Evolutionary conservation across 1,140 invertebrate species (phyloP).

Genomic region (Planococcus citri): DNA sequence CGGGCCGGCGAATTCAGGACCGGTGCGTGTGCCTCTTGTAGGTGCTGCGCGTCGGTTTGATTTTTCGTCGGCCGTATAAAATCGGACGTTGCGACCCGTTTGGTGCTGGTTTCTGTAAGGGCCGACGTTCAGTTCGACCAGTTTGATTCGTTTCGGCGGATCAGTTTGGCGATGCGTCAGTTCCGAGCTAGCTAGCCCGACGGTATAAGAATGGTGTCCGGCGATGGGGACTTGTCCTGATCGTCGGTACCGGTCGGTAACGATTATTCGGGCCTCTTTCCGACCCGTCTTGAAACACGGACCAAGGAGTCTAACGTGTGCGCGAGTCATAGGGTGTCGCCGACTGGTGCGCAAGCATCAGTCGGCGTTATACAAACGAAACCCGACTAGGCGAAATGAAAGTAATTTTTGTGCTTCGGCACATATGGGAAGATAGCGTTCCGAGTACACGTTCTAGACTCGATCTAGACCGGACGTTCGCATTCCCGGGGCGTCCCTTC

Average conservation of each 20-base stretch:
- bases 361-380: background rate
- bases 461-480: background rate
- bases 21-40: too few relatives aligned
- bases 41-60: background rate
- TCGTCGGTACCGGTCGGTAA: constrained; percentile 38
- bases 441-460: background rate
- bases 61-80: background rate
- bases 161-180: background rate
- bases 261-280: constrained; percentile 47
- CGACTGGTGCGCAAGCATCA: constrained; percentile 38
- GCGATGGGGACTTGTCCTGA: constrained; percentile 32
- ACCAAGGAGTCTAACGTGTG: constrained; percentile 79
- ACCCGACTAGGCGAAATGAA: constrained; percentile 49
- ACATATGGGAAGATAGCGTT: constrained; percentile 32
- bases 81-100: constrained; percentile 37
- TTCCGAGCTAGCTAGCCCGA: background rate
- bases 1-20: background rate
- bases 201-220: background rate
- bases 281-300: constrained; percentile 89
- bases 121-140: constrained; percentile 30
- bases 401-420: too few relatives aligned
- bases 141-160: constrained; percentile 22
- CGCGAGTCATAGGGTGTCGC: constrained; percentile 58
- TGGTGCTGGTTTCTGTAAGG: constrained; percentile 32
- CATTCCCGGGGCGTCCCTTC: constrained; percentile 15